Conservation (phyloP, 1,140 invertebrate genomes). For the Gyrodactylus salaris region DNA sequence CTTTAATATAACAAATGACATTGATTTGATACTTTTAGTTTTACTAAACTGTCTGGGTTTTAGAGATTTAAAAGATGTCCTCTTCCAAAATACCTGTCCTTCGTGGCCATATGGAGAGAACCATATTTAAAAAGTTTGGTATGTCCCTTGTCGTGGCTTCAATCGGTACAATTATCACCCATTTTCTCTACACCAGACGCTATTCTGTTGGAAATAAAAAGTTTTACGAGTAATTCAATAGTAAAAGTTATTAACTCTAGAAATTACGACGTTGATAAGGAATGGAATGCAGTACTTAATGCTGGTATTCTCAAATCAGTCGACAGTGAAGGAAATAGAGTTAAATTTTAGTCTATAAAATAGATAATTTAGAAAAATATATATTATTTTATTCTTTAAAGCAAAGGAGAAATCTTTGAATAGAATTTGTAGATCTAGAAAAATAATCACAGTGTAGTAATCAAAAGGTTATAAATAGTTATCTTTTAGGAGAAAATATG, state of each 20-base stretch:
- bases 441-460: no score
- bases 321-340: not conserved
- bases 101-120: not conserved
- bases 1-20: not conserved
- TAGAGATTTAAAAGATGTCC: not conserved
- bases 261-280: not conserved
- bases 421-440: no score
- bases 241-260: not conserved
- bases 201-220: not conserved
- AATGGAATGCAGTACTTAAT: not conserved
- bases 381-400: not conserved
- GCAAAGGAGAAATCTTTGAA: no score
- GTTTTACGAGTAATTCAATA: not conserved
- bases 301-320: not conserved
- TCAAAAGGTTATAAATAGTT: not conserved
- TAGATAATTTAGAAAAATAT: no score
- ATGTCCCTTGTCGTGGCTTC: not conserved
- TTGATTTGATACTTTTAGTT: not conserved
- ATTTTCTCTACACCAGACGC: not conserved
- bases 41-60: not conserved
- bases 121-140: not conserved
- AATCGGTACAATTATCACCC: not conserved
- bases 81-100: not conserved
- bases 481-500: not conserved
- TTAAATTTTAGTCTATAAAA: not conserved